Conservation (phyloP, 2,888 invertebrate genomes). For the Harpalus rufipes region DNA sequence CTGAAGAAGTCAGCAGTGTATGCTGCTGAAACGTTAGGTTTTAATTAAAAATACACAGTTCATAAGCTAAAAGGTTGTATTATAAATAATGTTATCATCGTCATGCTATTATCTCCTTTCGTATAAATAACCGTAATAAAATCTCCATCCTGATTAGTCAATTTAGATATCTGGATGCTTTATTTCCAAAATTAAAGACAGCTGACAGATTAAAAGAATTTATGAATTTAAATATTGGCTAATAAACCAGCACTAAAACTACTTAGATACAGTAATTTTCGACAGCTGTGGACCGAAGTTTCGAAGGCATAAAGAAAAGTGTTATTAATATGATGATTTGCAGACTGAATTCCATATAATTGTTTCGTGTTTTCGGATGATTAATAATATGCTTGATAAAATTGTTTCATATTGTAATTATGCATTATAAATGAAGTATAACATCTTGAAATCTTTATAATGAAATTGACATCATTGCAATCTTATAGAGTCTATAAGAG, state of each 20-base stretch:
- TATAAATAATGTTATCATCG: background rate
- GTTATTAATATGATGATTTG: conserved; percentile 7
- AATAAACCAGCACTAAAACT: background rate
- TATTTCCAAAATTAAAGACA: background rate
- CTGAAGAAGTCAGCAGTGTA: too few species aligned
- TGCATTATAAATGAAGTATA: background rate
- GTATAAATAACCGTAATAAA: conserved; percentile 19
- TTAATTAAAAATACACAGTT: too few species aligned
- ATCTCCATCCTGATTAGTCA: conserved; percentile 1
- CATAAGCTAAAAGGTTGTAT: too few species aligned
- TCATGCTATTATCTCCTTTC: background rate
- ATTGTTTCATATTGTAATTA: background rate
- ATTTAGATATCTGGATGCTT: conserved; percentile 11
- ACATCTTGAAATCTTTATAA: background rate
- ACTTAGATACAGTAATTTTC: conserved; percentile 40
- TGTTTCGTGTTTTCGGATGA: background rate
- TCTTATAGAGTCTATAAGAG: too few species aligned
- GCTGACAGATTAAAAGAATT: conserved; percentile 8
- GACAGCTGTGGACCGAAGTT: conserved; percentile 37
- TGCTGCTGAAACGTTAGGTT: too few species aligned
- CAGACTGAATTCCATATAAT: background rate
- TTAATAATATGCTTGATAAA: background rate
- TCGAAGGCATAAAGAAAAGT: conserved; percentile 10
- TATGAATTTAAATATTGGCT: background rate
- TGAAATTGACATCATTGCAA: too few species aligned